phyloP scores from a whole-genome alignment of 2,888 invertebrate species.

The Troilus luridus region DNA sequence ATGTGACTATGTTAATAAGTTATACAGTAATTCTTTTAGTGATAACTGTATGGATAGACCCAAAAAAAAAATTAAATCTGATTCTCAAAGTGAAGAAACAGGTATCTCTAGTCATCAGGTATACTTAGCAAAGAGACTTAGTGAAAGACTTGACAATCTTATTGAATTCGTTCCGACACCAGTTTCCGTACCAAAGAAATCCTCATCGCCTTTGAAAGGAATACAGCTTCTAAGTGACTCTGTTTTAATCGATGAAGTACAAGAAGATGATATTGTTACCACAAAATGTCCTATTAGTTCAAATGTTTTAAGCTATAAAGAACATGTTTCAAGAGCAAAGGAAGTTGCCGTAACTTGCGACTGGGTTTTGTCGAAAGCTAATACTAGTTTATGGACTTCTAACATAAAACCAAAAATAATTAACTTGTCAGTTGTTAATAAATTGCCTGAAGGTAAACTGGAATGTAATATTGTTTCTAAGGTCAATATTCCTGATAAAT shows the following conservation, averaged over 20 bases:
- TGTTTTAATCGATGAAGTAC: not conserved
- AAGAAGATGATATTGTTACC: not conserved
- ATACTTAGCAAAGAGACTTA: not conserved
- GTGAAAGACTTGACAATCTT: not conserved
- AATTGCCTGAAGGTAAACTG: not conserved
- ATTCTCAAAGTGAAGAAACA: not conserved
- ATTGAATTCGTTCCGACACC: not conserved
- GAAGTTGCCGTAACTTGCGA: slow-evolving; percentile 5
- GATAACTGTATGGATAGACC: not conserved
- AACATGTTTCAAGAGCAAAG: not conserved
- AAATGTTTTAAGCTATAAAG: not conserved
- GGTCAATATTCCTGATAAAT: not conserved
- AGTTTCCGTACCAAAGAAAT: not conserved
- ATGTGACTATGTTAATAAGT: slow-evolving; percentile 34
- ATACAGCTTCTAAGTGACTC: not conserved
- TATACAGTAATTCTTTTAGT: not conserved
- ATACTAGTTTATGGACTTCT: slow-evolving; percentile 9
- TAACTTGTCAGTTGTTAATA: slow-evolving; percentile 11
- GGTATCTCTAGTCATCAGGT: not conserved
- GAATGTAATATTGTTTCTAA: slow-evolving; percentile 40
- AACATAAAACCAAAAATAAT: slow-evolving; percentile 7
- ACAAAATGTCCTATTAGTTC: not conserved
- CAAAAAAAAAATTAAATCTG: not conserved
- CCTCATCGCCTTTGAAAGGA: not conserved
- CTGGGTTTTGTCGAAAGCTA: not conserved